Evolutionary conservation across 1,140 invertebrate genomes (phyloP).

Genomic region (Heliconius eleuchia): DNA sequence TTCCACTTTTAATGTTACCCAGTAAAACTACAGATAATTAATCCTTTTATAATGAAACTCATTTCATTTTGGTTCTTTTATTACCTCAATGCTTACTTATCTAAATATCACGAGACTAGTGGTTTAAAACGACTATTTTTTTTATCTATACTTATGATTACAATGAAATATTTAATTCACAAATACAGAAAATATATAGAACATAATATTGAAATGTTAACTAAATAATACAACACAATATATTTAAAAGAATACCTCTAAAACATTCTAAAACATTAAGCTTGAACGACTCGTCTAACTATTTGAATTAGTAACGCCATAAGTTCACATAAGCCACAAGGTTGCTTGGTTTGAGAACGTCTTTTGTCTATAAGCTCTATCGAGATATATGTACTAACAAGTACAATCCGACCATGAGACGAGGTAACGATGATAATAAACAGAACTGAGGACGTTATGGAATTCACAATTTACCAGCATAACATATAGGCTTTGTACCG

Average conservation of each 20-base stretch:
- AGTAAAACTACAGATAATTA: slow-evolving; percentile 64
- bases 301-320: slow-evolving; percentile 62
- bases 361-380: slow-evolving; percentile 60
- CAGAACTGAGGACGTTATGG: slow-evolving; percentile 11
- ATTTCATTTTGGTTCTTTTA: slow-evolving; percentile 51
- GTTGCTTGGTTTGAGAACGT: slow-evolving; percentile 65
- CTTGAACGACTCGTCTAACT: slow-evolving; percentile 52
- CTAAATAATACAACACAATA: background rate
- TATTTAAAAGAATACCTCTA: background rate
- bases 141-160: too few species aligned
- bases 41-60: slow-evolving; percentile 60
- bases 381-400: slow-evolving; percentile 51
- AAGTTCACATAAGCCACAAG: slow-evolving; percentile 51
- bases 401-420: slow-evolving; percentile 52
- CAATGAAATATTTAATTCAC: too few species aligned
- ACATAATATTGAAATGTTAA: background rate
- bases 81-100: slow-evolving; percentile 54
- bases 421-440: slow-evolving; percentile 35
- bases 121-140: slow-evolving; percentile 43
- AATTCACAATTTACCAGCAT: slow-evolving; percentile 43
- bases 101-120: slow-evolving; percentile 48
- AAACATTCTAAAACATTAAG: slow-evolving; percentile 28
- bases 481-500: slow-evolving; percentile 49
- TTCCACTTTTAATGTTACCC: slow-evolving; percentile 63
- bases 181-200: background rate